Evolutionary conservation across 2,888 invertebrate species (phyloP), one percentile per base, ranked within the genome.

Genomic region (Hemaris fuciformis): DNA sequence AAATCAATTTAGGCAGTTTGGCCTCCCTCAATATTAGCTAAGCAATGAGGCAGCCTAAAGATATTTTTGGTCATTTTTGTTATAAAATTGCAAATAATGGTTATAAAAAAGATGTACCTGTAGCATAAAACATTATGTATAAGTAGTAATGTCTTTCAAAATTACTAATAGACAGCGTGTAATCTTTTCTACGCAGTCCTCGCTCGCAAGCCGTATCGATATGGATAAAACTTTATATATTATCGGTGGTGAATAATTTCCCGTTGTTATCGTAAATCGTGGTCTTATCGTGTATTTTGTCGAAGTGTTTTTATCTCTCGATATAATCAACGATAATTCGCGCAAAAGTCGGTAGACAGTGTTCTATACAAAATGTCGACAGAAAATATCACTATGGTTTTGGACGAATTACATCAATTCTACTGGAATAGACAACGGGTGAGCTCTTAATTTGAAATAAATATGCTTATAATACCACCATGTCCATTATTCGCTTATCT

Each of bases 381-480:
- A 8, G 60, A 60, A 38, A 27, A 53, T 60, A 41, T 31, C 18
- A 25, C 48, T 23, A 5, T 18, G 15, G 41, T 60, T 3, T 27
- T 60, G 41, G 60, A 60, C 41, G 60, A 60, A 53, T 25, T 60
- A 25, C 60, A 53, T 6, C 41, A 60, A 53, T 53, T 60, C 23
- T 53, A 23, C 18, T 60, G 60, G 60, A 38, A 18, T 25, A 48
- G 20, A 25, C 53, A 60, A 53, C 23, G 60, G 60, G 60, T 60
- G 60, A 60, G 60, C 27, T 41, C 15, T 38, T 18, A 8, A 22
- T 25, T 25, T 7, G 20, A 22, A 6, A 34, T n/a, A n/a, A 41
- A 38, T 25, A n/a, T 60, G 46, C 38, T 48, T 48, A 13, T 31
- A 10, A 8, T 23, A 15, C 25, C 8, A 6, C 6, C 2, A 34